Evolutionary conservation across 2,113 vertebrate genomes (phyloP).

Genomic region (Thryonomys swinderianus): DNA sequence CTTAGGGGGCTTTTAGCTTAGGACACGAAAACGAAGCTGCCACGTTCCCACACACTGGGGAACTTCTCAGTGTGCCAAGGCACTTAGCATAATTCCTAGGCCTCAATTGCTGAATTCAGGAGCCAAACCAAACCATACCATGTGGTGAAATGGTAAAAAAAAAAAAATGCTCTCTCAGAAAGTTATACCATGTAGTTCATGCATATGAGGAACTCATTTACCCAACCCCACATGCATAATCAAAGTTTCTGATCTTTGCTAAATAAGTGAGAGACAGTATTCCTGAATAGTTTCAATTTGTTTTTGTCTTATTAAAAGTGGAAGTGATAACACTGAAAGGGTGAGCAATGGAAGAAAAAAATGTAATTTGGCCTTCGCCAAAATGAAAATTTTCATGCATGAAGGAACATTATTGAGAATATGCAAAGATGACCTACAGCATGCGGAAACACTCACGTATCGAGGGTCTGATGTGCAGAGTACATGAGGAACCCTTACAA

Average conservation of each 20-base stretch:
- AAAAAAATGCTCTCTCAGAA: neutral
- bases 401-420: neutral
- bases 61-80: rapidly evolving
- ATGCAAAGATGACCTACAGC: neutral
- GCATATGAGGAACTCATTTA: neutral
- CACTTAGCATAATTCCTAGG: too few species aligned
- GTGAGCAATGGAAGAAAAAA: neutral
- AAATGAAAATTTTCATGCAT: neutral
- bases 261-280: neutral
- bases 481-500: neutral
- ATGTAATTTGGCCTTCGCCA: neutral
- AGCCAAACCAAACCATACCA: neutral
- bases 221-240: neutral
- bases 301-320: neutral
- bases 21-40: rapidly evolving
- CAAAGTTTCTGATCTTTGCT: neutral
- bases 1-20: neutral
- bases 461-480: neutral
- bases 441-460: too few species aligned
- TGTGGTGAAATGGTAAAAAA: neutral
- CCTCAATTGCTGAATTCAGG: neutral
- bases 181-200: too few species aligned
- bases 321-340: neutral
- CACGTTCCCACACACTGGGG: rapidly evolving
- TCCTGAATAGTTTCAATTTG: neutral